Evolutionary conservation across 2,113 vertebrate species (phyloP).

Genomic region (Elephas maximus): DNA sequence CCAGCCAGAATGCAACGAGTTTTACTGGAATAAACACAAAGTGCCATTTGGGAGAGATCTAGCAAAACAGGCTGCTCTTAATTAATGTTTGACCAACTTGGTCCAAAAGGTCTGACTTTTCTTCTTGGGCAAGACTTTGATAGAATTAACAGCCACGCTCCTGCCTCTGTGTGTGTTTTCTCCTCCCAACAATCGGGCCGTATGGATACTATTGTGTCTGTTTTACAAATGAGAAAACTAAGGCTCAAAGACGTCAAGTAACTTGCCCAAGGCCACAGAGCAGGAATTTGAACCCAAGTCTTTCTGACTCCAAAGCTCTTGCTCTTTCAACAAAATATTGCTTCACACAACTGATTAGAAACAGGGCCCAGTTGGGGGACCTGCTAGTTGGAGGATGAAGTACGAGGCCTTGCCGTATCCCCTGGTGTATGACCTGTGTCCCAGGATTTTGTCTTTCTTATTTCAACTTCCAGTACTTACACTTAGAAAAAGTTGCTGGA

Average conservation of each 20-base stretch:
- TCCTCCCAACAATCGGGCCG: neutral
- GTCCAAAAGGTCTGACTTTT: constrained; percentile 69
- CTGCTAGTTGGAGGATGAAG: neutral
- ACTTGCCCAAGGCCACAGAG: constrained; percentile 8
- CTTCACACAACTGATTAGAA: neutral
- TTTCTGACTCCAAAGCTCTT: constrained; percentile 9
- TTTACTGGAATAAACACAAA: neutral
- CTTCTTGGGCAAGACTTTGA: neutral
- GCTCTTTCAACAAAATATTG: constrained; percentile 16
- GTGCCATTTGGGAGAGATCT: neutral
- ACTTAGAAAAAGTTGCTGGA: constrained; percentile 12
- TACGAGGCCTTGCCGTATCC: neutral
- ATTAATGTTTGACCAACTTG: constrained; percentile 71
- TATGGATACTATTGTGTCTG: neutral
- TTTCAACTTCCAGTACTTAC: constrained; percentile 38
- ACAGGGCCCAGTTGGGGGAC: neutral
- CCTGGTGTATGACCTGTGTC: neutral
- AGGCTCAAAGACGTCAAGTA: constrained; percentile 15
- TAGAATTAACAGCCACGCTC: neutral
- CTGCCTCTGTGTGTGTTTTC: neutral
- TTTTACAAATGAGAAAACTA: neutral
- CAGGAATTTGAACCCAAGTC: neutral
- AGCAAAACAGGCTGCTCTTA: neutral
- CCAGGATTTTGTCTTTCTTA: constrained; percentile 47
- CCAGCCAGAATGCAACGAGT: neutral